Percentiles rank a stretch among this genome's conserved stretches.
phyloP scores from a whole-genome alignment of 1,140 invertebrate species.

The Penaeus chinensis region DNA sequence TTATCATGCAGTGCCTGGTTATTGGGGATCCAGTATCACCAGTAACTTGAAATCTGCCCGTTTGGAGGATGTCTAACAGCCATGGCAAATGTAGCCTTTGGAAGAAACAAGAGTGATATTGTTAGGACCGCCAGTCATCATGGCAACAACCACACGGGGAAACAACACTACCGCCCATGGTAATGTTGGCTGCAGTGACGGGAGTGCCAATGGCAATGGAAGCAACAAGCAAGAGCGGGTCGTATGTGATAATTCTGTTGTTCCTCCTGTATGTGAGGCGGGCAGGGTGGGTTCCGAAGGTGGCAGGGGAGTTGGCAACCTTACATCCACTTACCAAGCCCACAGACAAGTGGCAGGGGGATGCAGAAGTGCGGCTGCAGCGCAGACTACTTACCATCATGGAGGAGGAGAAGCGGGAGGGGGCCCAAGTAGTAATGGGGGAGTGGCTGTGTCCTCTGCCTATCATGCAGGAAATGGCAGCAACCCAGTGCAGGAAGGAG shows the following conservation, averaged over 20 bases:
- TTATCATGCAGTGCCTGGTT: no score
- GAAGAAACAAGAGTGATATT: no score
- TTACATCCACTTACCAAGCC: constrained; percentile 21
- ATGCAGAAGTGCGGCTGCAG: constrained; percentile 4
- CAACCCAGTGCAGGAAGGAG: background rate
- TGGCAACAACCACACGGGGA: no score
- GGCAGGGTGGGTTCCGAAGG: background rate
- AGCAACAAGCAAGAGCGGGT: no score
- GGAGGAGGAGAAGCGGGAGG: background rate
- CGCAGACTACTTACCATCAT: background rate
- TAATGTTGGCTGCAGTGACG: no score
- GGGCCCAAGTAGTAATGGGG: background rate
- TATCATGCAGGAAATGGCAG: background rate
- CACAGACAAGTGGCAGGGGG: constrained; percentile 6
- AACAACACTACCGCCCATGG: no score
- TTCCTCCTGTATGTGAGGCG: background rate
- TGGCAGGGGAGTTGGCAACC: background rate
- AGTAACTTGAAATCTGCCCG: no score
- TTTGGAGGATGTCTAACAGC: no score
- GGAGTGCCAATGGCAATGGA: no score
- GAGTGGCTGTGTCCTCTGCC: background rate
- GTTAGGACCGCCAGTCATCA: no score
- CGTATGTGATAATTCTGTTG: background rate
- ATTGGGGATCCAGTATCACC: no score
- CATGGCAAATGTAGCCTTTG: no score